Conservation (phyloP, 1,140 invertebrate genomes). For the Oppia nitens region DNA sequence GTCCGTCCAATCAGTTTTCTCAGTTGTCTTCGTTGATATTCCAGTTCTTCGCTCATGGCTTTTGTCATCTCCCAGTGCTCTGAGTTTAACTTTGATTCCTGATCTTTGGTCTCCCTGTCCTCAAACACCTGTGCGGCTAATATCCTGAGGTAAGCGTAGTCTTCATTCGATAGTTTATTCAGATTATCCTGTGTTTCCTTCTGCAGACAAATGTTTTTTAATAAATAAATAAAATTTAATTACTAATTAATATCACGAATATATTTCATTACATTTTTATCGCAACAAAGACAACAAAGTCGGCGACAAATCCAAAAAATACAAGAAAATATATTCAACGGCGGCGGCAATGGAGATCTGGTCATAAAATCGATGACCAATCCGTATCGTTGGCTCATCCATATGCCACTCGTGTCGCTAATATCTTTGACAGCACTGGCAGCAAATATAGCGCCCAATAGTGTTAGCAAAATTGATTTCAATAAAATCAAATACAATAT, state of each 20-base stretch:
- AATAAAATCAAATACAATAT: slow-evolving; percentile 31
- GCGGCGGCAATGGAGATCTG: slow-evolving; percentile 24
- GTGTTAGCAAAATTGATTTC: slow-evolving; percentile 30
- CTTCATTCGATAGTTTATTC: slow-evolving; percentile 18
- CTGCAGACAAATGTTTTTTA: too few species aligned
- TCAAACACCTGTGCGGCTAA: slow-evolving; percentile 21
- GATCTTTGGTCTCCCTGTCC: too few species aligned
- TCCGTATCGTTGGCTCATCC: slow-evolving; percentile 32
- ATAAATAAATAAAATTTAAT: too few species aligned
- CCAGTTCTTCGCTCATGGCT: slow-evolving; percentile 26
- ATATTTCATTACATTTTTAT: too few species aligned
- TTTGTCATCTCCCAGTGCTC: slow-evolving; percentile 22
- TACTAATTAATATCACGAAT: too few species aligned
- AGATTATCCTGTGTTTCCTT: too few species aligned
- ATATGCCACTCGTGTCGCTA: slow-evolving; percentile 28
- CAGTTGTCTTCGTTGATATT: slow-evolving; percentile 25
- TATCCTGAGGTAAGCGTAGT: slow-evolving; percentile 22
- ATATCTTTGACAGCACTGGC: slow-evolving; percentile 27
- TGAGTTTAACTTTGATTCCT: slow-evolving; percentile 15
- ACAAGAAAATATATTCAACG: slow-evolving; percentile 27
- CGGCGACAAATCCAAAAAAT: too few species aligned
- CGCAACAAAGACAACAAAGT: too few species aligned
- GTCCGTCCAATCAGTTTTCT: slow-evolving; percentile 27
- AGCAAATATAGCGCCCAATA: slow-evolving; percentile 31
- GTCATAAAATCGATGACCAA: slow-evolving; percentile 32